Evolutionary conservation across 2,888 invertebrate species (phyloP), one percentile per base, ranked within the genome.

Genomic region (Danaus chrysippus): DNA sequence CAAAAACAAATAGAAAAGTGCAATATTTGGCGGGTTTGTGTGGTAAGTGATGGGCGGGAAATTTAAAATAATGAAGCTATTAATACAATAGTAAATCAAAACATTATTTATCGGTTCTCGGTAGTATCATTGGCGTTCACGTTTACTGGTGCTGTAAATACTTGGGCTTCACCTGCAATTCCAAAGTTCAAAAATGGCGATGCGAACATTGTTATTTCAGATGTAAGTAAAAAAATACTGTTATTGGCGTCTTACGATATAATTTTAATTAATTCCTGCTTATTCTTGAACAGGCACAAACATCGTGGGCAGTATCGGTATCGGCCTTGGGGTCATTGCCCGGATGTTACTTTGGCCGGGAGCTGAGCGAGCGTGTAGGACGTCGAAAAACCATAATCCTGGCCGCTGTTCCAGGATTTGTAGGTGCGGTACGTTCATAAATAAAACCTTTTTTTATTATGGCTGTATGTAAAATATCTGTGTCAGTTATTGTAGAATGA

Each of bases 281-380:
- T 13, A 44, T 17, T 54, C 41, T 19, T 41, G 42, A 49, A 19
- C 73, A 91, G 86, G 82, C 84, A 42, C 87, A 92, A 75, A 87
- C 82, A 42, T 92, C 92, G 59, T 93, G 93, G 93, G 84, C 92
- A 67, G 93, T 92, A 0, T 92, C 93, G 0, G 78, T 93, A 56
- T 85, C 90, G 60, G 84, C 92, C 0, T 77, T 92, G 62, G 94
- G 93, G 0, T 92, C 92, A 0, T 80, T 93, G 34, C 86, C 91
- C 0, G 93, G 93, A 0, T 92, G 92, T 68, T 81, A 92, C 58
- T 63, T 92, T 15, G 92, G 93, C 0, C 93, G 93, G 54, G 80
- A 92, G 57, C 76, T 93, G 34, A 92, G 92, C 69, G 93, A 93
- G 73, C 84, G 83, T 58, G 77, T 91, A 0, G 94, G 94, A 2